A percentile compares a stretch with the other conserved stretches of the same genome.
These are phyloP conservation scores for Mechanitis messenoides DNA, from an alignment of 2,888 invertebrate genomes.

Conservation along the genomic window DNA sequence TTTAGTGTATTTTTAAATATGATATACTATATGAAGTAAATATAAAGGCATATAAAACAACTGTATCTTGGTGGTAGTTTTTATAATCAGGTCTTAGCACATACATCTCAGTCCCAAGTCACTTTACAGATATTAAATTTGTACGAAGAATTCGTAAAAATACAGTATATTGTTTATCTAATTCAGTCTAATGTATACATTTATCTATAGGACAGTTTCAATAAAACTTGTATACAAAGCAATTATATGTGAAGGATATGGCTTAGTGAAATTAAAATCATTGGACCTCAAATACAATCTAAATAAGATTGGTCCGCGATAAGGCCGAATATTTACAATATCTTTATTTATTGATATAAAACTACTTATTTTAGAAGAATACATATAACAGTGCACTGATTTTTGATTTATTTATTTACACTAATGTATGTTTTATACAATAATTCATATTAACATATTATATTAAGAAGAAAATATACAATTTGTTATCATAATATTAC, in stretches of 20 bases:
- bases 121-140: slow-evolving; percentile 9
- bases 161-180: slow-evolving; percentile 2
- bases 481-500: neutral
- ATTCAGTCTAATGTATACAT: slow-evolving; percentile 1
- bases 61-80: neutral
- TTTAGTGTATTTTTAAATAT: too few relatives aligned
- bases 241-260: slow-evolving; percentile 21
- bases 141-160: slow-evolving; percentile 12
- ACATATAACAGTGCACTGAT: slow-evolving; percentile 2
- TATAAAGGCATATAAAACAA: neutral
- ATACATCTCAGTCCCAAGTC: neutral
- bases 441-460: neutral
- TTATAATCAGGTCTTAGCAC: neutral
- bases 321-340: slow-evolving; percentile 46
- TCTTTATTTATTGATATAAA: slow-evolving; percentile 11
- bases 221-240: neutral
- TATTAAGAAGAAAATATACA: slow-evolving; percentile 5
- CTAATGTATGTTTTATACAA: neutral
- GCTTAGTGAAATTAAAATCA: slow-evolving; percentile 34
- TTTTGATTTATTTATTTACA: neutral
- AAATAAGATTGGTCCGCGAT: slow-evolving; percentile 64
- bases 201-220: slow-evolving; percentile 2
- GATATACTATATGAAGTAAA: too few relatives aligned
- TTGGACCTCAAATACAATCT: slow-evolving; percentile 22
- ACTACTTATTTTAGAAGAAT: neutral